These are phyloP conservation scores for Pampusana beccarii DNA, from an alignment of 2,113 vertebrate species.

Conservation along the genomic window DNA sequence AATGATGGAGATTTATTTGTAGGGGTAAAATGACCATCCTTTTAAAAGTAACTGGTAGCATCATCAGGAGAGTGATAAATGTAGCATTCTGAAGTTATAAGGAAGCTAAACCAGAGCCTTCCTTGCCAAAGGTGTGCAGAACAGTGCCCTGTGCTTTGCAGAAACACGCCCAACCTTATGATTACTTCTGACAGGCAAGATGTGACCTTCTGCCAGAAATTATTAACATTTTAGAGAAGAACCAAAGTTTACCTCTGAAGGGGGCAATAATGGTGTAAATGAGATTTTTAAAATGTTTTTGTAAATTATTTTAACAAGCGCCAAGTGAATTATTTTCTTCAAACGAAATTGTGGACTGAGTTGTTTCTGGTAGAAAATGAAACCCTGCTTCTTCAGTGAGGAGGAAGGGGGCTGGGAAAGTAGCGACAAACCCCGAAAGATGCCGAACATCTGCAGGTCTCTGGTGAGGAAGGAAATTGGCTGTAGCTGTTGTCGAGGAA, in stretches of 20 bases:
- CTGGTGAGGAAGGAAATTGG: conserved; percentile 29
- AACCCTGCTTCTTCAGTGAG: not conserved
- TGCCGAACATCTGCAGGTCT: not conserved
- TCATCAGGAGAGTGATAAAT: not conserved
- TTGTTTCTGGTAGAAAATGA: not conserved
- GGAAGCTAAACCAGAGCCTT: not conserved
- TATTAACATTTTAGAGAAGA: not conserved
- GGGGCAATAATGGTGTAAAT: not conserved
- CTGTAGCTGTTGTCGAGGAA: conserved; percentile 9
- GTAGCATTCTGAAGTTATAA: not conserved
- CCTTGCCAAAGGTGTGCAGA: not conserved
- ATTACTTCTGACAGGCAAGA: not conserved
- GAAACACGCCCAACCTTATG: not conserved
- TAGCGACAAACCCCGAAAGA: not conserved
- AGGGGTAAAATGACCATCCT: not conserved
- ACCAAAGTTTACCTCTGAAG: not conserved
- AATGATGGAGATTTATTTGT: not conserved
- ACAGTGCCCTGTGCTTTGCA: not conserved
- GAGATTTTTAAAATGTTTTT: not conserved
- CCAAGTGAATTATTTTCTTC: not conserved
- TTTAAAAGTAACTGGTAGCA: not conserved
- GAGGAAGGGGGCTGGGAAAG: not conserved
- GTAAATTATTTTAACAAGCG: not conserved
- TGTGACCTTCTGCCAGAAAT: not conserved
- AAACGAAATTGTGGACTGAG: not conserved